phyloP scores from a whole-genome alignment of 2,113 vertebrate species.

The Gymnobelideus leadbeateri region DNA sequence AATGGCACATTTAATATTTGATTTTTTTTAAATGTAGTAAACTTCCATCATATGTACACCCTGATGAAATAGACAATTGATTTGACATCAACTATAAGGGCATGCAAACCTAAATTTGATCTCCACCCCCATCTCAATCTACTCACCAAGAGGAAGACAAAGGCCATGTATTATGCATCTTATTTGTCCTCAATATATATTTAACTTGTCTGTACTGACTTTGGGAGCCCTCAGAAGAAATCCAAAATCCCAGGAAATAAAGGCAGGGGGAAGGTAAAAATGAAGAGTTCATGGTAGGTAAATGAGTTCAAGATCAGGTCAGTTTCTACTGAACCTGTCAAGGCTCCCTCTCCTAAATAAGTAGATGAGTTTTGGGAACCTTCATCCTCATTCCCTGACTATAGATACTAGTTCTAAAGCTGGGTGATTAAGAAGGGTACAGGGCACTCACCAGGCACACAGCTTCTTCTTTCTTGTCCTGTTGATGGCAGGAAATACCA shows the following conservation, averaged over 20 bases:
- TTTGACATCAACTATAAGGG: not conserved
- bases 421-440: not conserved
- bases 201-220: not conserved
- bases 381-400: not conserved
- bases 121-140: not conserved
- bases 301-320: not conserved
- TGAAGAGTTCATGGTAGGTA: not conserved
- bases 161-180: not conserved
- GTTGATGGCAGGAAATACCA: not conserved
- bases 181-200: not conserved
- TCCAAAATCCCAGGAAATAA: not conserved
- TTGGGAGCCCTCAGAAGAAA: not conserved
- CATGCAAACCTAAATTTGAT: not conserved
- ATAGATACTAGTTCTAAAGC: not conserved
- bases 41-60: too few species aligned
- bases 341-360: not conserved
- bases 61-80: not conserved
- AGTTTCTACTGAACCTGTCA: not conserved
- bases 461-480: not conserved
- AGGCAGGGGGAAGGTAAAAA: not conserved
- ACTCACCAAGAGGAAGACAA: not conserved
- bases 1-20: not conserved
- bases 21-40: too few species aligned
- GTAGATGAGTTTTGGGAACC: not conserved
- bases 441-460: not conserved